Evolutionary conservation across 2,113 vertebrate genomes (phyloP).

Genomic region (Ifrita kowaldi): DNA sequence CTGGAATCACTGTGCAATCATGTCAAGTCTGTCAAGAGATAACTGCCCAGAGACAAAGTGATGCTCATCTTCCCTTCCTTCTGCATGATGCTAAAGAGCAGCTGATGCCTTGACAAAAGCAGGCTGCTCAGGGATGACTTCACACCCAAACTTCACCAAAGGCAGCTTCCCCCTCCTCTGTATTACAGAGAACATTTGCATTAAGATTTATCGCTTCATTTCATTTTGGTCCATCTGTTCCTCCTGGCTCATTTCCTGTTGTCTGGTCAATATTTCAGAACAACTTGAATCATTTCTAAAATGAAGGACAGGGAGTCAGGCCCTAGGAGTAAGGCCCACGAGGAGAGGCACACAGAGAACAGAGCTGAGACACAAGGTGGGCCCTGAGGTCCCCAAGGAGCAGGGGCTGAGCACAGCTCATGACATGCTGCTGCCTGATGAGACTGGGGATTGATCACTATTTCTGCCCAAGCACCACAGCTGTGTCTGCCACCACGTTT

Average conservation of each 20-base stretch:
- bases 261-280: neutral
- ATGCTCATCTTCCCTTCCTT: neutral
- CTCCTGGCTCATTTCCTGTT: neutral
- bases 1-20: neutral
- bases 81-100: neutral
- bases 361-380: neutral
- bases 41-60: neutral
- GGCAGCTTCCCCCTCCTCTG: neutral
- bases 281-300: neutral
- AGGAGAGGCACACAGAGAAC: neutral
- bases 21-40: neutral
- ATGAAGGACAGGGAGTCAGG: neutral
- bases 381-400: neutral
- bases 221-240: neutral
- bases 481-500: neutral
- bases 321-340: fast-evolving
- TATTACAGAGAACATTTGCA: neutral
- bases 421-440: neutral
- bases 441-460: neutral
- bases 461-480: neutral
- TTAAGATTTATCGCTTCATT: neutral
- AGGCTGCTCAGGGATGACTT: neutral
- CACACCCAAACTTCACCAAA: neutral
- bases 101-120: neutral
- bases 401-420: neutral